Conservation (phyloP, 2,888 invertebrate species). For the Empis stercorea region DNA sequence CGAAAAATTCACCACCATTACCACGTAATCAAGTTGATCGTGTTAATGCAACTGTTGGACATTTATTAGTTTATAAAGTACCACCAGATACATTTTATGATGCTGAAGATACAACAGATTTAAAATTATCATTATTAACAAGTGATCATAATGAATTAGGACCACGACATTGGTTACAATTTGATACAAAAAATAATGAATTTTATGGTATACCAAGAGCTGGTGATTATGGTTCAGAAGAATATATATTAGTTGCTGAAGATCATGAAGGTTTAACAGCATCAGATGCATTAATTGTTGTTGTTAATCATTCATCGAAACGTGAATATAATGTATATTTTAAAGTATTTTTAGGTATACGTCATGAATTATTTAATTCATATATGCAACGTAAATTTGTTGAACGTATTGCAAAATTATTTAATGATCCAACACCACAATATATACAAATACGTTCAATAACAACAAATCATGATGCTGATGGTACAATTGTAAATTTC, state of each 20-base stretch:
- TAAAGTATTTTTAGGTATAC: constrained; percentile 61
- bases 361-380: constrained; percentile 55
- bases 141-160: constrained; percentile 56
- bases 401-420: constrained; percentile 63
- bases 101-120: constrained; percentile 67
- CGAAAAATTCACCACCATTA: constrained; percentile 59
- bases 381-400: constrained; percentile 70
- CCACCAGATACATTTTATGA: constrained; percentile 86
- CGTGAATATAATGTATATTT: constrained; percentile 63
- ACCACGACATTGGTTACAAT: constrained; percentile 70
- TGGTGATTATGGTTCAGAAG: constrained; percentile 56
- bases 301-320: constrained; percentile 51
- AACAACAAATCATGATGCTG: constrained; percentile 31
- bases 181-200: constrained; percentile 76
- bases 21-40: constrained; percentile 75
- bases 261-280: constrained; percentile 62
- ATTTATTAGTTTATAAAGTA: constrained; percentile 66
- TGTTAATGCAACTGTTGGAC: constrained; percentile 69
- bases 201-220: constrained; percentile 74
- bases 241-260: constrained; percentile 67
- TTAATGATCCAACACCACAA: constrained; percentile 59
- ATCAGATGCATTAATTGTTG: constrained; percentile 65
- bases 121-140: constrained; percentile 61
- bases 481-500: constrained; percentile 60
- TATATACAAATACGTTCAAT: constrained; percentile 64